Evolutionary conservation across 2,113 vertebrate species (phyloP).

Genomic region (Scalopus aquaticus): DNA sequence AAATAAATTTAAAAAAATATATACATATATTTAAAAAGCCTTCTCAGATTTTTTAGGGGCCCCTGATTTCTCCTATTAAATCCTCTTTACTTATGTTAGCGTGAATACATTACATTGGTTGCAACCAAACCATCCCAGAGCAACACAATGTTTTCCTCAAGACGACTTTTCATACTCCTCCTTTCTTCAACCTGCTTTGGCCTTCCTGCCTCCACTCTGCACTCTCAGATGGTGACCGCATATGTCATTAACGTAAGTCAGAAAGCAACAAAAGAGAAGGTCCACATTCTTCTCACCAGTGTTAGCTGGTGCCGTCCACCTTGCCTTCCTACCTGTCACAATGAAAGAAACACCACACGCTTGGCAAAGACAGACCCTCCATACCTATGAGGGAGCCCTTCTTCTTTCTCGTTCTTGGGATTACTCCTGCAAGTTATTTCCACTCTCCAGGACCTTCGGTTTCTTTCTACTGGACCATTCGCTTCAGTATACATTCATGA

Average conservation of each 20-base stretch:
- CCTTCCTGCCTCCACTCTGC: too few relatives aligned
- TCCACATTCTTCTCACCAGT: neutral
- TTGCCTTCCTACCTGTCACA: neutral
- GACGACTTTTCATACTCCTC: too few relatives aligned
- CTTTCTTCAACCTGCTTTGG: too few relatives aligned
- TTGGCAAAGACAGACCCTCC: neutral
- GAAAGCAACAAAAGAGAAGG: neutral
- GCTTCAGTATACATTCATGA: neutral
- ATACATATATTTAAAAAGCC: too few relatives aligned
- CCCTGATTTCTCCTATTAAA: too few relatives aligned
- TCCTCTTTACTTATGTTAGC: too few relatives aligned
- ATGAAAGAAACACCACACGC: neutral
- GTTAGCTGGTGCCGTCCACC: neutral
- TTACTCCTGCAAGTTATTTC: neutral
- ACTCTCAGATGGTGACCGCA: too few relatives aligned
- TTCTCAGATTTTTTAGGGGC: too few relatives aligned
- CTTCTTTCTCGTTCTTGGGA: neutral
- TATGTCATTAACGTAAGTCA: neutral
- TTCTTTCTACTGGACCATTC: neutral
- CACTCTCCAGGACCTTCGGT: neutral
- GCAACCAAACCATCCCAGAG: too few relatives aligned
- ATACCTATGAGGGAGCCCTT: too few relatives aligned
- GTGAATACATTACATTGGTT: too few relatives aligned
- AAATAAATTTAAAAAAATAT: neutral
- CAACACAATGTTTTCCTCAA: too few relatives aligned